Evolutionary conservation across 2,113 vertebrate genomes (phyloP).

Genomic region (Nipponia nippon): DNA sequence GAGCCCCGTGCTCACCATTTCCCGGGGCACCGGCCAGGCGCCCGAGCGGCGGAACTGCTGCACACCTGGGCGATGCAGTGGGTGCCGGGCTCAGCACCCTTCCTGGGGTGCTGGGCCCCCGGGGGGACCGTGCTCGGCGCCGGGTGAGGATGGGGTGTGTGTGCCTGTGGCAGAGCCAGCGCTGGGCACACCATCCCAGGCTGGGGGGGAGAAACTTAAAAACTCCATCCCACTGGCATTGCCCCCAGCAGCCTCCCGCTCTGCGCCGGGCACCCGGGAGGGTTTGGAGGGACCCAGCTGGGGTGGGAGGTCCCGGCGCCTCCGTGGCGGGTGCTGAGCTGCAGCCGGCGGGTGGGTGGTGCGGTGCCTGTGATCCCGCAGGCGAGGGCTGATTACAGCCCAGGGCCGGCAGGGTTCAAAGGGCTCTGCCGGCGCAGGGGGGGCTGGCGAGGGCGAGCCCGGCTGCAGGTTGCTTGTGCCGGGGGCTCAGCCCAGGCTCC

Average conservation of each 20-base stretch:
- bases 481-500: background rate
- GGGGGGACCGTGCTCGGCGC: rapidly evolving
- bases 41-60: background rate
- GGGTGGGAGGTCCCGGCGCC: background rate
- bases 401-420: background rate
- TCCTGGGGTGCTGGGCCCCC: background rate
- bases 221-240: background rate
- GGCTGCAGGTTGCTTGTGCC: background rate
- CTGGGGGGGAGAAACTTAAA: background rate
- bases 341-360: background rate
- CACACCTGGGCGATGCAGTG: rapidly evolving
- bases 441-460: background rate
- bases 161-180: background rate
- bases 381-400: background rate
- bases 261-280: background rate
- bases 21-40: background rate
- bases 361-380: rapidly evolving
- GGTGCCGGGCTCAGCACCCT: background rate
- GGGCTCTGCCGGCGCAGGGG: background rate
- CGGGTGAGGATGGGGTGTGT: background rate
- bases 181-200: background rate
- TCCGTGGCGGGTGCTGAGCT: background rate
- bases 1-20: background rate
- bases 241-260: background rate
- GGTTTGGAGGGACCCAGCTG: background rate